Conservation (phyloP, 1,140 invertebrate species). For the Saccostrea echinata region DNA sequence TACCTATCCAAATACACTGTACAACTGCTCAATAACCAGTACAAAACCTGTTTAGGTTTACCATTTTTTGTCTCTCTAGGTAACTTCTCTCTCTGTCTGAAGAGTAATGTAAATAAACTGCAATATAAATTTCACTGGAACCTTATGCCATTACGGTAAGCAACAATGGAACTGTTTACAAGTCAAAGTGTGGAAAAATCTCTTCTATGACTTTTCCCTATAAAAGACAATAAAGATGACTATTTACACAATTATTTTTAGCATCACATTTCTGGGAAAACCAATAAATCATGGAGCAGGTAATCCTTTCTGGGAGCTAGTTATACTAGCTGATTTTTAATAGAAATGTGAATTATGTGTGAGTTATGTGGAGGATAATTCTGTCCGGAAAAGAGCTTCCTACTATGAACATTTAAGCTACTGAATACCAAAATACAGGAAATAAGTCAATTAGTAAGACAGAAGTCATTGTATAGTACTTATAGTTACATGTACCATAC, state of each 20-base stretch:
- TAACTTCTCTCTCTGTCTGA: neutral
- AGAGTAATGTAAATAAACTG: slow-evolving; percentile 6
- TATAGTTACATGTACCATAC: too few species aligned
- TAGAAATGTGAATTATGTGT: neutral
- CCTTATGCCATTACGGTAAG: slow-evolving; percentile 18
- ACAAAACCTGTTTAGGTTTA: too few species aligned
- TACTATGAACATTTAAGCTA: neutral
- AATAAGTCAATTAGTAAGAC: too few species aligned
- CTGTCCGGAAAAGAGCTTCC: neutral
- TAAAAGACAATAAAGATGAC: slow-evolving; percentile 4
- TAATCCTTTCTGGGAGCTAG: neutral
- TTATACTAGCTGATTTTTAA: neutral
- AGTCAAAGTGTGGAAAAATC: neutral
- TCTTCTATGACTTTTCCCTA: too few species aligned
- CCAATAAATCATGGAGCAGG: neutral
- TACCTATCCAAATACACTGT: too few species aligned
- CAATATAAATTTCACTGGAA: neutral
- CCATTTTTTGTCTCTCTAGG: too few species aligned
- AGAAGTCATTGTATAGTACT: too few species aligned
- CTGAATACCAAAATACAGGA: too few species aligned
- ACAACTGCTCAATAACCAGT: too few species aligned
- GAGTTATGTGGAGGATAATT: neutral
- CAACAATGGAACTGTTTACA: slow-evolving; percentile 15
- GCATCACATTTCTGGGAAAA: neutral
- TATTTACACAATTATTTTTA: slow-evolving; percentile 32